Evolutionary conservation across 2,797 vertebrate species (phyloP).

Genomic region (Lagothrix lagotricha): DNA sequence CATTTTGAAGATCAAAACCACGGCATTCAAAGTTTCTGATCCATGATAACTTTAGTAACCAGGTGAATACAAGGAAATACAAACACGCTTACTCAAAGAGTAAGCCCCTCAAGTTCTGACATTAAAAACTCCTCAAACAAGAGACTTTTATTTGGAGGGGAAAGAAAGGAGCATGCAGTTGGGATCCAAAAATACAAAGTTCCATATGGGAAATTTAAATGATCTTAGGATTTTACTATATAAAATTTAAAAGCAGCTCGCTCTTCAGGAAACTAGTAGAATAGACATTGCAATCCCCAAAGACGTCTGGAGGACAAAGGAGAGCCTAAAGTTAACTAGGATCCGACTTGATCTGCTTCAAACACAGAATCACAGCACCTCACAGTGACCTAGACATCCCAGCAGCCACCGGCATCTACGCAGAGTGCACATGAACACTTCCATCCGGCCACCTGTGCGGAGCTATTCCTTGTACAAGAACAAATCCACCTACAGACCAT

Average conservation of each 20-base stretch:
- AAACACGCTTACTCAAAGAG: not conserved
- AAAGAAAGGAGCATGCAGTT: not conserved
- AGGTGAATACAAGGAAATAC: not conserved
- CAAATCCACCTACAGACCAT: not conserved
- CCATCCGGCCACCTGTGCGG: not conserved
- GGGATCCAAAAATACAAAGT: conserved; percentile 5
- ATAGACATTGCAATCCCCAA: not conserved
- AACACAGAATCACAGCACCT: not conserved
- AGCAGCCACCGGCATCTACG: not conserved
- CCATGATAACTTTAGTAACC: not conserved
- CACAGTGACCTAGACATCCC: not conserved
- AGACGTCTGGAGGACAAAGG: not conserved
- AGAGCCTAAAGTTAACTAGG: not conserved
- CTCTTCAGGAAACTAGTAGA: conserved; percentile 33
- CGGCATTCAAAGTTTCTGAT: not conserved
- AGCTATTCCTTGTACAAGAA: fast-evolving
- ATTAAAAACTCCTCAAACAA: not conserved
- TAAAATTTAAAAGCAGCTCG: not conserved
- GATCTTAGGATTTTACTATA: not conserved
- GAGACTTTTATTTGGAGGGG: not conserved
- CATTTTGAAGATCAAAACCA: not conserved
- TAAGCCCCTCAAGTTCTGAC: not conserved
- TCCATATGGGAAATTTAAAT: conserved; percentile 37
- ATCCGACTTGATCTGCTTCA: not conserved
- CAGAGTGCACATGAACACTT: not conserved